phyloP scores from a whole-genome alignment of 2,113 vertebrate genomes.

The Brienomyrus longianalis region DNA sequence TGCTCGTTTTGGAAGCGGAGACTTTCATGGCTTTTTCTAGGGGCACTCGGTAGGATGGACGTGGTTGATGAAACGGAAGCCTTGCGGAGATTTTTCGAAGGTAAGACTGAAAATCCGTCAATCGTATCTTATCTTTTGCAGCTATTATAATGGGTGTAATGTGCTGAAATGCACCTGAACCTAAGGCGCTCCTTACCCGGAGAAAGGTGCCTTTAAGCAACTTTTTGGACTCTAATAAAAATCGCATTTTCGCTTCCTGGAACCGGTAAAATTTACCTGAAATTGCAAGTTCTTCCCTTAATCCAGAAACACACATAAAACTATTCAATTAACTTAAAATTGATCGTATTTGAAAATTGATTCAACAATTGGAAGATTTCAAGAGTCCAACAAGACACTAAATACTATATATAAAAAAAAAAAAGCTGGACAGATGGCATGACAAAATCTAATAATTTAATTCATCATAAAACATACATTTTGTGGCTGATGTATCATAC shows the following conservation, averaged over 20 bases:
- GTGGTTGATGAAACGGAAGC: slow-evolving; percentile 98
- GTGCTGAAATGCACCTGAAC: slow-evolving; percentile 8
- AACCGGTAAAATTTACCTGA: background rate
- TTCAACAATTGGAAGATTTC: background rate
- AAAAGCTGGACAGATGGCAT: background rate
- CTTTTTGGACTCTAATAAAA: background rate
- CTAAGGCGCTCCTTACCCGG: background rate
- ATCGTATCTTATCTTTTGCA: background rate
- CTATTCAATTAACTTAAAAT: background rate
- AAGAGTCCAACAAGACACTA: background rate
- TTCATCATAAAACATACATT: background rate
- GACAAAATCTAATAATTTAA: background rate
- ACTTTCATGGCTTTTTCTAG: slow-evolving; percentile 68
- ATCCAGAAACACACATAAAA: background rate
- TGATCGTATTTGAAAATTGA: background rate
- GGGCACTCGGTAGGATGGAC: slow-evolving; percentile 80
- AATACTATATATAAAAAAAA: background rate
- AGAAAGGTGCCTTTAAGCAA: background rate
- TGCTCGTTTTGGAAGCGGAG: slow-evolving; percentile 45
- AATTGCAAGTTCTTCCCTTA: background rate
- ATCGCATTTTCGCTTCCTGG: background rate
- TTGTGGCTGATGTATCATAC: background rate
- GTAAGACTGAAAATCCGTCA: slow-evolving; percentile 52
- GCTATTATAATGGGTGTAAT: background rate
- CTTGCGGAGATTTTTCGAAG: slow-evolving; percentile 97